A percentile compares a stretch with the other conserved stretches of the same genome.
Conservation (phyloP, 2,888 invertebrate species). For the Pyralis farinalis region DNA sequence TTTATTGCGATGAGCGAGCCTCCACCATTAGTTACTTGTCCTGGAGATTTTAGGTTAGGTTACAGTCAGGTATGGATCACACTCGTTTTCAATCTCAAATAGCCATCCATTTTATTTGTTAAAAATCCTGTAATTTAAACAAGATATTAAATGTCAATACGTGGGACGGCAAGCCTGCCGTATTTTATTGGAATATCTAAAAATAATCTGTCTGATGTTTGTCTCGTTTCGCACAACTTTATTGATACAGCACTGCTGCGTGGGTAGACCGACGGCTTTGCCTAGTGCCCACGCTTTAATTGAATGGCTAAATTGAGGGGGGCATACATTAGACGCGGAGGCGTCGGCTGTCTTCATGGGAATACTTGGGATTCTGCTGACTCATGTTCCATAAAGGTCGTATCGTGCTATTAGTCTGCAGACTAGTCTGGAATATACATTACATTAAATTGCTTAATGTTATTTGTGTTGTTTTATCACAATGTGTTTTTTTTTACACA, state of each 20-base stretch:
- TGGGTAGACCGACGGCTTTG: constrained; percentile 33
- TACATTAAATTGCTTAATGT: too few relatives aligned
- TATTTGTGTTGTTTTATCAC: too few relatives aligned
- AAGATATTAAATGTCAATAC: constrained; percentile 4
- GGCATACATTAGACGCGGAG: constrained; percentile 51
- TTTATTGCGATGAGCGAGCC: too few relatives aligned
- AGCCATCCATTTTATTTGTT: too few relatives aligned
- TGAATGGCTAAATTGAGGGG: constrained; percentile 49
- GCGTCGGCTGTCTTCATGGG: constrained; percentile 41
- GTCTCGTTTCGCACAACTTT: constrained; percentile 22
- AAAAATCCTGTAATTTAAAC: background rate
- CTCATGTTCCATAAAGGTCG: constrained; percentile 10
- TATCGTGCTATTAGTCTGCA: background rate
- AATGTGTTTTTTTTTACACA: too few relatives aligned
- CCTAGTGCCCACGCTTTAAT: constrained; percentile 46
- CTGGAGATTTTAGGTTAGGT: too few relatives aligned
- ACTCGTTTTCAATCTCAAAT: too few relatives aligned
- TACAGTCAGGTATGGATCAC: too few relatives aligned
- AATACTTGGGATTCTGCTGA: constrained; percentile 21
- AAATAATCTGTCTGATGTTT: constrained; percentile 24
- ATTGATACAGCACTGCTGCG: constrained; percentile 29
- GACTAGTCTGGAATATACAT: background rate
- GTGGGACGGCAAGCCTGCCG: constrained; percentile 4
- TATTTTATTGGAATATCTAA: constrained; percentile 20
- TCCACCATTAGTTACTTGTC: too few relatives aligned